Evolutionary conservation across 30 jellyfish, hydroid and myxozoan species (phyloP).

Genomic region (Turritopsis dohrnii): DNA sequence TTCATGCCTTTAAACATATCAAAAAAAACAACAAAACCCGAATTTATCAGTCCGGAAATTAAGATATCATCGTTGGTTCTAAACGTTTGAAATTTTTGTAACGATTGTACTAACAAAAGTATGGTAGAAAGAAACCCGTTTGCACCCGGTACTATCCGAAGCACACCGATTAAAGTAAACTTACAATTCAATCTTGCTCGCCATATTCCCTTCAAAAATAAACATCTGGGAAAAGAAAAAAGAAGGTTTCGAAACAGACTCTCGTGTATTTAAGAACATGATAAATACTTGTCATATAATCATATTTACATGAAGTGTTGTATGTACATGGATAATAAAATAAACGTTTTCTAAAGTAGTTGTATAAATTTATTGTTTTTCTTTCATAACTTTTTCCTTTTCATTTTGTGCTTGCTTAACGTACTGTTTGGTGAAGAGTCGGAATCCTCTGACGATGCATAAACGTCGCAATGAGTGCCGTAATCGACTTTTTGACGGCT

Average conservation of each 20-base stretch:
- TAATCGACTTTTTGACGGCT: background rate
- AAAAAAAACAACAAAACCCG: background rate
- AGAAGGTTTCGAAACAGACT: background rate
- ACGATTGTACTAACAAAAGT: too few species aligned
- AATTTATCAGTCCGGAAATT: background rate
- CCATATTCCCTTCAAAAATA: background rate
- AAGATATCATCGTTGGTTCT: too few species aligned
- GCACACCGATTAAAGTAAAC: too few species aligned
- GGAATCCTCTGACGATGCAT: background rate
- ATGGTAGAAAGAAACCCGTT: too few species aligned
- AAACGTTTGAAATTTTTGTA: too few species aligned
- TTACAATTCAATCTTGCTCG: too few species aligned
- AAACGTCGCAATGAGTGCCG: background rate
- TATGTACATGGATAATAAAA: background rate
- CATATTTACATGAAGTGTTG: background rate
- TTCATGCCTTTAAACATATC: too few species aligned
- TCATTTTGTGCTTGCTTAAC: background rate
- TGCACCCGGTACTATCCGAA: too few species aligned
- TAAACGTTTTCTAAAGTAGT: too few species aligned
- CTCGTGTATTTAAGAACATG: background rate
- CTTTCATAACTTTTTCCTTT: background rate
- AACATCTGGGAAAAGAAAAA: background rate
- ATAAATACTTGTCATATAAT: background rate
- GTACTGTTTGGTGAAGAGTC: background rate
- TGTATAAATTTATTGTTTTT: too few species aligned